Conservation (phyloP, 1,140 invertebrate genomes). For the Drosophila micromelanica region DNA sequence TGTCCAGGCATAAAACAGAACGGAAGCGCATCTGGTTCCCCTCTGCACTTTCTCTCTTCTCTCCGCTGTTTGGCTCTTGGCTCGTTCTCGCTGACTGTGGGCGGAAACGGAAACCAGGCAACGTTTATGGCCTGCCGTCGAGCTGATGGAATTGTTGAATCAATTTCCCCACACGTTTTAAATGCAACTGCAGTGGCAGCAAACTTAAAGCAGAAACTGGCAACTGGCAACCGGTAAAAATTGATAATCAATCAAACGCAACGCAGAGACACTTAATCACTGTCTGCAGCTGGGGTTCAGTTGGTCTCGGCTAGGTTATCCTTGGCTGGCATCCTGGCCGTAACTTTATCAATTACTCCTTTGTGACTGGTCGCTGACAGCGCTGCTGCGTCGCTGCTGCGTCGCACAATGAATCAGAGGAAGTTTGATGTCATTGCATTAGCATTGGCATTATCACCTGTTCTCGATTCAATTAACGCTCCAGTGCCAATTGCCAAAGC, state of each 20-base stretch:
- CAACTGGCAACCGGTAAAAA: slow-evolving; percentile 52
- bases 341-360: slow-evolving; percentile 73
- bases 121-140: slow-evolving; percentile 46
- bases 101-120: slow-evolving; percentile 41
- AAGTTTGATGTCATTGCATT: slow-evolving; percentile 51
- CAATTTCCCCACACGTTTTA: slow-evolving; percentile 68
- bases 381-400: not conserved
- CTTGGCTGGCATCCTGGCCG: slow-evolving; percentile 31
- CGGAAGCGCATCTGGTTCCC: slow-evolving; percentile 20
- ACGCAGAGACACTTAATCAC: slow-evolving; percentile 73
- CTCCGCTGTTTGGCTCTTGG: not conserved
- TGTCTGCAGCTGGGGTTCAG: slow-evolving; percentile 49
- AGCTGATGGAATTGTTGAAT: slow-evolving; percentile 57
- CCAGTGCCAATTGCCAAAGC: slow-evolving; percentile 37
- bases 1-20: slow-evolving; percentile 44
- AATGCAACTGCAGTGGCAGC: slow-evolving; percentile 53
- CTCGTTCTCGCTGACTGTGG: slow-evolving; percentile 2
- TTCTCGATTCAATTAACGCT: slow-evolving; percentile 72
- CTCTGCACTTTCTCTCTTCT: not conserved
- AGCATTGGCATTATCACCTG: slow-evolving; percentile 32
- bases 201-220: slow-evolving; percentile 21
- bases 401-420: slow-evolving; percentile 67
- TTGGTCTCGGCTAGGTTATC: slow-evolving; percentile 10
- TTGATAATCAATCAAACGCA: slow-evolving; percentile 80
- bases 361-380: slow-evolving; percentile 53